phyloP scores from a whole-genome alignment of 2,113 vertebrate species.

The Eolophus roseicapilla region DNA sequence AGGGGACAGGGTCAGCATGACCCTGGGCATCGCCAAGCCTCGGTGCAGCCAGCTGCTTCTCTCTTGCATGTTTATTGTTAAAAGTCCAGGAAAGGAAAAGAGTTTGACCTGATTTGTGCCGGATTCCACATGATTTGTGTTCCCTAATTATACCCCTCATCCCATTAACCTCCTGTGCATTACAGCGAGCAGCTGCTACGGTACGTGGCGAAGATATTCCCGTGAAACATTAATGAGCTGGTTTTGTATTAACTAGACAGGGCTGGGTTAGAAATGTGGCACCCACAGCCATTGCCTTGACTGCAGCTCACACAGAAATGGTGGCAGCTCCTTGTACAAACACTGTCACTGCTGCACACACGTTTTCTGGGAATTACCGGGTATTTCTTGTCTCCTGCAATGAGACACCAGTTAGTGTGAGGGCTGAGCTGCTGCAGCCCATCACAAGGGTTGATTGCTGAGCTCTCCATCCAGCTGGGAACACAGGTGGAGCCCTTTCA shows the following conservation, averaged over 20 bases:
- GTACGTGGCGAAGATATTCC: background rate
- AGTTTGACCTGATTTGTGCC: background rate
- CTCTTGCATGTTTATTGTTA: background rate
- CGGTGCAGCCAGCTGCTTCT: background rate
- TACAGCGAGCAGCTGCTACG: background rate
- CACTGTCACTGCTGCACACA: background rate
- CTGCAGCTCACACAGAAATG: background rate
- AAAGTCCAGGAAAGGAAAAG: background rate
- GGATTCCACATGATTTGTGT: background rate
- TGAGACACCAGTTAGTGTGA: rapidly evolving
- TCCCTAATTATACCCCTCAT: background rate
- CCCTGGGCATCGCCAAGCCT: background rate
- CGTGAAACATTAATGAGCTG: background rate
- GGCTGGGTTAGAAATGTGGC: background rate
- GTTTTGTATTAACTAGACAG: background rate
- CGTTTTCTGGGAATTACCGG: background rate
- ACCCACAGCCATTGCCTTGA: background rate
- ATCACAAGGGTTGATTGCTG: background rate
- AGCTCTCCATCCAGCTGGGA: background rate
- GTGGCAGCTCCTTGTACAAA: background rate
- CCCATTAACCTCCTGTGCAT: background rate
- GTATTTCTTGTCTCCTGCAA: background rate
- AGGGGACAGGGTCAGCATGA: rapidly evolving
- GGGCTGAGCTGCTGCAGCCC: background rate
- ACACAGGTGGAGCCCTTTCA: rapidly evolving